Base-by-base conservation (phyloP, 1,140 invertebrate species). In the Olivierus martensii region DNA sequence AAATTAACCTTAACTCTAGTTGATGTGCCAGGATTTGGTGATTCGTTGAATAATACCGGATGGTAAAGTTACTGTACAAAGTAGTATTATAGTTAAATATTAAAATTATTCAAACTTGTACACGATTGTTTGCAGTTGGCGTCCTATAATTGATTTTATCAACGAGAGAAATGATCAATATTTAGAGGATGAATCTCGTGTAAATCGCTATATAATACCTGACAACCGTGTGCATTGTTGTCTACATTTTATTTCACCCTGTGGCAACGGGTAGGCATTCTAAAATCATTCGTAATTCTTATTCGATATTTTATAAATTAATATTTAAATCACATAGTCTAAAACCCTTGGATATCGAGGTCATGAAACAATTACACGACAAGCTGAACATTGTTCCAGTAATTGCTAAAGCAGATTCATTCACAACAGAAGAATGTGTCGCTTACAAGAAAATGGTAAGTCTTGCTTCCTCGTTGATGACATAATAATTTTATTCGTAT, bases 341-440 rank as follows among this genome's bases (percentile, higher is more conserved):
- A 52, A 94, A 96, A 69, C 89, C 90, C 1, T 75, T 99, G 61
- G 95, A 99, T 71, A 85, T 99, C 45, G 92, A 97, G 73, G 97
- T 96, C 71, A 94, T 99, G 94, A 91, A 95, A 66, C 79, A 90
- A 59, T 78, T 99, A 39, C 93, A 96, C 62, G 91, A 98, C 67
- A 95, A 94, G 79, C 90, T 96, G 51, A 99, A 99, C 70, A 93
- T 99, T 62, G 90, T 99, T 67, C 96, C 96, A 49, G 82, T 99
- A 47, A 92, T 99, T 67, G 92, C 94, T 37, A 99, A 99, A 74
- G 92, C 95, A 12, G 96, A 99, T 66, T 97, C 94, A 4, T 82
- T 99, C 77, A 98, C 93, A 47, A 87, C 90, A 1, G 91, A 97
- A 63, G 96, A 99, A 70, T 88, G 93, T 69, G 75, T 79, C 59